Evolutionary conservation across 2,797 vertebrate species (phyloP), one percentile per base, ranked within the genome.

Genomic region (Hemitrygon akajei): DNA sequence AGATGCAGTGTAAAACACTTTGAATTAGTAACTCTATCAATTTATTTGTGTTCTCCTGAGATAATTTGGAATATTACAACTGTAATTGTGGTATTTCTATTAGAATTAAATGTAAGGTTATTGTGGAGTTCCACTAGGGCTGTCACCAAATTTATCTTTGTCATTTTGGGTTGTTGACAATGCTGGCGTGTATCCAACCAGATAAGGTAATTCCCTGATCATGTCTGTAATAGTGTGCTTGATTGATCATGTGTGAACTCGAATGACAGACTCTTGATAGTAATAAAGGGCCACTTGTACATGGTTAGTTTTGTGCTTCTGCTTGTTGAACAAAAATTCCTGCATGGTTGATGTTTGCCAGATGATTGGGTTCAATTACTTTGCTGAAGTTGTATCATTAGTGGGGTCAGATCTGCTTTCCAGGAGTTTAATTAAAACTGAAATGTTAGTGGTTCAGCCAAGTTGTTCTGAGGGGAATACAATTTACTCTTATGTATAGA

Each of bases 401-500:
- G 63, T 89, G 20, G 16, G 34, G 60, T 63, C 27, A 69, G 63
- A 69, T 89, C n/a, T 89, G 60, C 63, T 34, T 89, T 60, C 37
- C 63, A 89, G 60, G 63, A 69, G 86, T 89, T 89, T 89, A 89
- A 89, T 89, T 89, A 89, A 89, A 89, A 89, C 20, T 89, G 86
- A 89, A 34, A 22, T 69, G 56, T 12, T n/a, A 22, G 10, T 34
- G n/a, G 63, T 89, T 89, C 86, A 89, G 60, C 86, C 86, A 89
- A 89, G 86, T 89, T 89, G 69, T 63, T 89, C 47, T 79, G 86
- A 69, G n/a, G n/a, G 60, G 69, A 89, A 69, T 69, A n/a, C 86
- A 89, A 37, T 89, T 18, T 69, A 69, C 69, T 89, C 34, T 69
- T 89, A 7, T 69, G 20, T 22, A 37, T 89, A 47, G 86, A 34